Evolutionary conservation across 2,888 invertebrate species (phyloP).

Genomic region (Acrobeloides nanus): DNA sequence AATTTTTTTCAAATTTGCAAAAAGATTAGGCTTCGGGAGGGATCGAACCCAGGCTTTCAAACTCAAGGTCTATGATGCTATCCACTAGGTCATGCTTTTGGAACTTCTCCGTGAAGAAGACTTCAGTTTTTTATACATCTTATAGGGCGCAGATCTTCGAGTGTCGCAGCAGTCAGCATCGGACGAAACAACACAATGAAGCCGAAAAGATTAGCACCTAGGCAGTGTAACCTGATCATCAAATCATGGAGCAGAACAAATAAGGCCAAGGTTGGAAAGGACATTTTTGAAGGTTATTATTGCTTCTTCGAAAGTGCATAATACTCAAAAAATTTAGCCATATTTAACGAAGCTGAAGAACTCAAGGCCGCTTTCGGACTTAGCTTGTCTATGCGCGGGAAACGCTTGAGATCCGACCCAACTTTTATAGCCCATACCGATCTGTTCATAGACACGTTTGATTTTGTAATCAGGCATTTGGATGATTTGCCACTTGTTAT

Average conservation of each 20-base stretch:
- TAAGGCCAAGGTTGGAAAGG: constrained; percentile 24
- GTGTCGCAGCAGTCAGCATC: too few species aligned
- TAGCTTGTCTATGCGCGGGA: constrained; percentile 14
- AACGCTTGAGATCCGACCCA: constrained; percentile 23
- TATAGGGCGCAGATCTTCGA: too few species aligned
- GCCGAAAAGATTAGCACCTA: constrained; percentile 24
- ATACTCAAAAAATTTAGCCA: constrained; percentile 19
- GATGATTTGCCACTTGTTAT: constrained; percentile 29
- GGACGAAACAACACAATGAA: constrained; percentile 25
- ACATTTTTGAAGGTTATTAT: constrained; percentile 21
- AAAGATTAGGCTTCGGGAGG: too few species aligned
- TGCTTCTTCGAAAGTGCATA: background rate
- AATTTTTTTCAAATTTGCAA: too few species aligned
- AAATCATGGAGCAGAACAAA: constrained; percentile 29
- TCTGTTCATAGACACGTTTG: constrained; percentile 29
- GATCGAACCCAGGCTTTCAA: too few species aligned
- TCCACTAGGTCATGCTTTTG: too few species aligned
- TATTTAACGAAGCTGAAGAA: constrained; percentile 28
- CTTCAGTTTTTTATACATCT: too few species aligned
- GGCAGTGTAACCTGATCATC: constrained; percentile 29
- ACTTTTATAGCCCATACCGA: constrained; percentile 27
- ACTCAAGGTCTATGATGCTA: too few species aligned
- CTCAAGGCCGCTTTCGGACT: constrained; percentile 29
- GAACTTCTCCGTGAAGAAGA: too few species aligned
- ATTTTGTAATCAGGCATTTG: constrained; percentile 31